Conservation (phyloP, 2,888 invertebrate species). For the Orthosia incerta region DNA sequence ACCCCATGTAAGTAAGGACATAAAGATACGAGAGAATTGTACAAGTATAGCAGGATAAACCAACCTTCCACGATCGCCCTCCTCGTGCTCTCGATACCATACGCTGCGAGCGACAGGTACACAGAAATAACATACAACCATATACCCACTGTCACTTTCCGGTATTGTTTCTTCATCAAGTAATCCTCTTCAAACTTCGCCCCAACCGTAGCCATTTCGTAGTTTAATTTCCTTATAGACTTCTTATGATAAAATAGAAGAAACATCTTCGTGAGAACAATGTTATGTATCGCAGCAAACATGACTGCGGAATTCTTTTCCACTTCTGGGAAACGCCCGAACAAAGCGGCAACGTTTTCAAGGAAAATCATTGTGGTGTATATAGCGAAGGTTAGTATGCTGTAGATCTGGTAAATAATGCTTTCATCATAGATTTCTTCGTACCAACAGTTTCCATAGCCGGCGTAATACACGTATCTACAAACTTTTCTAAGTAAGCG, state of each 20-base stretch:
- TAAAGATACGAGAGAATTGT: not conserved
- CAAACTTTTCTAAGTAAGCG: constrained; percentile 77
- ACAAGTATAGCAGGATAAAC: constrained; percentile 23
- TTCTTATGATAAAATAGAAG: constrained; percentile 81
- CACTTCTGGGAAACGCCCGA: constrained; percentile 82
- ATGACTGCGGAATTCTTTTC: constrained; percentile 86
- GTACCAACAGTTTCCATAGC: constrained; percentile 83
- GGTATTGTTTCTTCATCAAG: constrained; percentile 80
- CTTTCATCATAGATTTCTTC: constrained; percentile 78
- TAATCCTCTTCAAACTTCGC: constrained; percentile 77
- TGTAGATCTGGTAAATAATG: constrained; percentile 76
- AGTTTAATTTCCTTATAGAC: constrained; percentile 83
- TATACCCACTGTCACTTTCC: constrained; percentile 81
- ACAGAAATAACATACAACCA: constrained; percentile 80
- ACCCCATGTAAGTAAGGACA: not conserved
- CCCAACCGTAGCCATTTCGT: constrained; percentile 81
- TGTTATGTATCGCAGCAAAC: constrained; percentile 85
- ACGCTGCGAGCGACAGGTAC: constrained; percentile 81
- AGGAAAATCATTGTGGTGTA: constrained; percentile 84
- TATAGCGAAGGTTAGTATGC: constrained; percentile 76
- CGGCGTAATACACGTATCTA: constrained; percentile 82
- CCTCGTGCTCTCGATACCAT: constrained; percentile 83
- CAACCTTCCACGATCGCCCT: constrained; percentile 80
- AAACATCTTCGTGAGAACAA: constrained; percentile 84
- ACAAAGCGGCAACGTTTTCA: constrained; percentile 83